These are phyloP conservation scores for Sesamia inferens DNA, from an alignment of 2,888 invertebrate genomes.

Conservation along the genomic window DNA sequence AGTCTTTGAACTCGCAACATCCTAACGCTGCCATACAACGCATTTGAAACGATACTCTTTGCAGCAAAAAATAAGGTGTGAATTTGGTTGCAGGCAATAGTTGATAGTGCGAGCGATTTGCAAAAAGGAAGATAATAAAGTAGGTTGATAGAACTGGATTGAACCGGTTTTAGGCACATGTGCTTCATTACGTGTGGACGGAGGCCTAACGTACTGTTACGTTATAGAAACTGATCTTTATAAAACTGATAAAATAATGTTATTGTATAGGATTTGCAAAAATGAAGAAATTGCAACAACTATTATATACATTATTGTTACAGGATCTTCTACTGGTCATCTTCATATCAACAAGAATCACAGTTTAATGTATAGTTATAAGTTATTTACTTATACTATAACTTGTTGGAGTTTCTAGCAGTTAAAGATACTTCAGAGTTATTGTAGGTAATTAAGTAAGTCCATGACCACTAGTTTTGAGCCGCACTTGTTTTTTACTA, in stretches of 20 bases:
- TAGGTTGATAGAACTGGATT: constrained; percentile 80
- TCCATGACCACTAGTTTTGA: too few relatives aligned
- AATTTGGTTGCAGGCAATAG: constrained; percentile 39
- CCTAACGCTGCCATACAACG: constrained; percentile 46
- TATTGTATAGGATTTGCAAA: constrained; percentile 29
- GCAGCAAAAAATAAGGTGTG: not conserved
- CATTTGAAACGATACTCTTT: constrained; percentile 55
- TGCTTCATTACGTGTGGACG: constrained; percentile 70
- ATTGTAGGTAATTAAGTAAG: too few relatives aligned
- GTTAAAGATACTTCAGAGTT: too few relatives aligned
- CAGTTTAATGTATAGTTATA: too few relatives aligned
- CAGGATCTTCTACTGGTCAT: not conserved
- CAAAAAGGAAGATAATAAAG: constrained; percentile 85
- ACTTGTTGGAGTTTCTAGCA: too few relatives aligned
- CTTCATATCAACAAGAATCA: too few relatives aligned
- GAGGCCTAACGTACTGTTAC: constrained; percentile 49
- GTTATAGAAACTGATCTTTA: constrained; percentile 39
- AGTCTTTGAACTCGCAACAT: constrained; percentile 58
- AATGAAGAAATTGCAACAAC: not conserved
- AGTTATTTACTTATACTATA: too few relatives aligned
- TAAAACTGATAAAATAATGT: constrained; percentile 21
- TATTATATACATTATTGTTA: not conserved
- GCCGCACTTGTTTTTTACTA: too few relatives aligned
- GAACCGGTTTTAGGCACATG: constrained; percentile 72
- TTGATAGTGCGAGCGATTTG: constrained; percentile 76